Conservation (phyloP, 2,888 invertebrate species). For the Ptilodon capucinus region DNA sequence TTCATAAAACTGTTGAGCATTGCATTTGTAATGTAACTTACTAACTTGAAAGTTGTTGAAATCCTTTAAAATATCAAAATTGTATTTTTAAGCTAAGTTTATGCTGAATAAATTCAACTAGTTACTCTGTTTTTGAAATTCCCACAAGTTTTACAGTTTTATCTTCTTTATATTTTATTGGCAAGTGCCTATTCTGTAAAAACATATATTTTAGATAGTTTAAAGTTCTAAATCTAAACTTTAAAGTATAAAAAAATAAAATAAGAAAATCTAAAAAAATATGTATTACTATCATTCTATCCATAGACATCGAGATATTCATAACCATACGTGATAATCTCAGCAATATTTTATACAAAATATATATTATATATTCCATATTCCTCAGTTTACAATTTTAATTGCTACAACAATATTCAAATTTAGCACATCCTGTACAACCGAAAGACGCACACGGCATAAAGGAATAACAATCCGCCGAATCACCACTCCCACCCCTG, state of each 20-base stretch:
- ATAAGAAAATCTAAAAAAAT: no score
- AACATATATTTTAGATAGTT: neutral
- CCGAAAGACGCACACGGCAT: constrained; percentile 34
- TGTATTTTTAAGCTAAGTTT: constrained; percentile 19
- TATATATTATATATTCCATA: neutral
- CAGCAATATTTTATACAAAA: no score
- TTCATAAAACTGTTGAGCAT: constrained; percentile 17
- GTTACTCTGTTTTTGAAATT: neutral
- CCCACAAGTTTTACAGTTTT: neutral
- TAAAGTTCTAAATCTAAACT: neutral
- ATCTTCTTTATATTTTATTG: constrained; percentile 8
- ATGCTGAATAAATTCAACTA: constrained; percentile 9
- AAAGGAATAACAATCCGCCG: constrained; percentile 51
- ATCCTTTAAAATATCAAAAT: constrained; percentile 17
- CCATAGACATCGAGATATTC: no score
- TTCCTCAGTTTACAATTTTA: neutral
- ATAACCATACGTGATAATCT: no score
- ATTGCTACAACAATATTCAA: neutral
- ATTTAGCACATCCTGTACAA: constrained; percentile 26
- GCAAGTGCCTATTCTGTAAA: neutral
- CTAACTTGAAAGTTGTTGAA: constrained; percentile 10
- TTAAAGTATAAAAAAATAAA: no score
- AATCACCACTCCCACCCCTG: constrained; percentile 61
- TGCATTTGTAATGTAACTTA: constrained; percentile 17
- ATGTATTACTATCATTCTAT: no score